These are phyloP conservation scores for Umimayanthus chanpuru DNA, from an alignment of 92 coral and sea anemone genomes.

Conservation along the genomic window DNA sequence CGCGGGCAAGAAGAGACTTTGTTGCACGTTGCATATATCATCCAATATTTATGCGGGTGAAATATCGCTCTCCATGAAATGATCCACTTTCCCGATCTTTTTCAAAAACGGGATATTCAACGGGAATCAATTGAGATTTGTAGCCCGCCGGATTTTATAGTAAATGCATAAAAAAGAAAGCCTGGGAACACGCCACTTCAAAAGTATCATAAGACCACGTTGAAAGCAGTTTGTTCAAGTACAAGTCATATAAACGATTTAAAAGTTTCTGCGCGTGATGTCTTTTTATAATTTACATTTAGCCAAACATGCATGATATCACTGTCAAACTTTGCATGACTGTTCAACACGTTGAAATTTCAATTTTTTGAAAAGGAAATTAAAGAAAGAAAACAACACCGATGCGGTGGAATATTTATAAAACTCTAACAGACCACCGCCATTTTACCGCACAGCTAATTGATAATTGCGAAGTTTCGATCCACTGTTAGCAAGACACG, in stretches of 20 bases:
- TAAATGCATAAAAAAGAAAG: conserved; percentile 1
- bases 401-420: conserved; percentile 4
- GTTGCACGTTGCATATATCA: background rate
- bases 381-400: background rate
- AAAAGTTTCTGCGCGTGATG: conserved; percentile 11
- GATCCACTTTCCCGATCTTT: conserved; percentile 6
- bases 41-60: conserved; percentile 1
- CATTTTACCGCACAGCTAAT: background rate
- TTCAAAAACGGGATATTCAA: conserved; percentile 3
- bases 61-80: background rate
- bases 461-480: conserved; percentile 9
- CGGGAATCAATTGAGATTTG: conserved; percentile 5
- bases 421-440: background rate
- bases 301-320: conserved; percentile 11
- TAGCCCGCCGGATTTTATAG: conserved; percentile 6
- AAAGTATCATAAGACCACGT: conserved; percentile 1
- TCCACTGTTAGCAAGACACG: conserved; percentile 9
- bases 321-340: too few species aligned
- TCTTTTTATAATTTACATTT: background rate
- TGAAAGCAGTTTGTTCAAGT: conserved; percentile 4
- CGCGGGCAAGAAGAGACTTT: conserved; percentile 7
- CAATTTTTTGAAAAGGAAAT: background rate
- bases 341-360: conserved; percentile 3
- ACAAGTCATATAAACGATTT: background rate
- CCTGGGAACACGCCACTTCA: conserved; percentile 8